Conservation (phyloP, 2,113 vertebrate species). For the Hippotragus niger region DNA sequence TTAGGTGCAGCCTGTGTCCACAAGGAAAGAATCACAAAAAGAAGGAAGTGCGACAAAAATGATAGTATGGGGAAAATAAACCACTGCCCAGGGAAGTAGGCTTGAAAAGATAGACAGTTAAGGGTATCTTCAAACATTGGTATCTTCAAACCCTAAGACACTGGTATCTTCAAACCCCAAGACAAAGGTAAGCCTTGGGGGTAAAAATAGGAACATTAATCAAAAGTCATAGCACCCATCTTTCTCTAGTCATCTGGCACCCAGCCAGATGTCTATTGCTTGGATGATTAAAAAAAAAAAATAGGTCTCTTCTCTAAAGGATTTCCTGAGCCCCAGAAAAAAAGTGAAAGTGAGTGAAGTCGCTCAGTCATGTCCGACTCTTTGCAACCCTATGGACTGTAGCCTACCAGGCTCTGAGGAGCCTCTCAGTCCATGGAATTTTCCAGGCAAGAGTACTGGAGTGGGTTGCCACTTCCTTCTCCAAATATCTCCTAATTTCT, state of each 20-base stretch:
- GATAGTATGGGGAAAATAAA: not conserved
- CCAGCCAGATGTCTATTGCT: not conserved
- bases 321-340: not conserved
- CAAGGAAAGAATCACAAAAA: not conserved
- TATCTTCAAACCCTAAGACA: not conserved
- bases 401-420: no score
- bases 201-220: not conserved
- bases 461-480: no score
- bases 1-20: not conserved
- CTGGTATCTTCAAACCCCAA: not conserved
- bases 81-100: not conserved
- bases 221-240: not conserved
- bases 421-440: no score
- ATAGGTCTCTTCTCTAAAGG: not conserved
- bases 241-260: not conserved
- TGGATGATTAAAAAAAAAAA: not conserved
- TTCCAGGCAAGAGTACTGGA: no score
- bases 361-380: no score
- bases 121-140: not conserved
- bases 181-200: not conserved
- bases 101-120: not conserved
- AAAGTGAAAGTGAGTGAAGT: no score
- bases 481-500: not conserved
- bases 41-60: not conserved
- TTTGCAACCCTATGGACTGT: no score